These are phyloP conservation scores for Drosophila littoralis DNA, from an alignment of 1,140 invertebrate genomes.

Conservation along the genomic window DNA sequence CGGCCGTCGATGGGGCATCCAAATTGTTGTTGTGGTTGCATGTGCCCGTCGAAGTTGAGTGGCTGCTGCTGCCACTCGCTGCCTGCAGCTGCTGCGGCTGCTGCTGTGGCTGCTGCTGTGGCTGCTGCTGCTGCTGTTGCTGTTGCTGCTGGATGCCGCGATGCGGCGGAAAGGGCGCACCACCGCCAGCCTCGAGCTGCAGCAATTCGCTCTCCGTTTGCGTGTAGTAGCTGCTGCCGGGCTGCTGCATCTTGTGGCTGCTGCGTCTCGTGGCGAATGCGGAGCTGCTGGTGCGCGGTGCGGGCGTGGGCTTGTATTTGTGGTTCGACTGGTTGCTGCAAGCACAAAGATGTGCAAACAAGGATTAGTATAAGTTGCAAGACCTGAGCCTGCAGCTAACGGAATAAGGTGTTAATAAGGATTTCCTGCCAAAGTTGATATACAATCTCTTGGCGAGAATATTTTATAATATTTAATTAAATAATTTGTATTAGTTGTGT, in stretches of 20 bases:
- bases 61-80: constrained; percentile 35
- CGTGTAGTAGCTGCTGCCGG: constrained; percentile 80
- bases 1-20: constrained; percentile 53
- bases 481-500: no score
- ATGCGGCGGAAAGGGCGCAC: constrained; percentile 43
- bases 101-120: constrained; percentile 19
- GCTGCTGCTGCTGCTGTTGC: constrained; percentile 23
- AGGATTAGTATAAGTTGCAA: constrained; percentile 3
- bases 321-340: constrained; percentile 44
- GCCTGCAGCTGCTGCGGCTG: constrained; percentile 22
- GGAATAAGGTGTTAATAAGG: no score
- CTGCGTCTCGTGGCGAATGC: constrained; percentile 58
- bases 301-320: constrained; percentile 70
- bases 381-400: no score
- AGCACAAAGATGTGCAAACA: constrained; percentile 2
- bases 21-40: constrained; percentile 50
- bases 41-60: constrained; percentile 38
- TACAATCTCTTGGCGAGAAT: no score
- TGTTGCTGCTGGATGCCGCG: constrained; percentile 39
- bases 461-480: no score
- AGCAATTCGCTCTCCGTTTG: constrained; percentile 81
- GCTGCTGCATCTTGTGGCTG: constrained; percentile 79
- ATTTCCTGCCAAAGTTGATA: no score
- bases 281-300: constrained; percentile 48
- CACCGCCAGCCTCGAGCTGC: constrained; percentile 75